These are phyloP conservation scores for Siniperca scherzeri DNA, from an alignment of 2,797 vertebrate genomes.

Conservation along the genomic window DNA sequence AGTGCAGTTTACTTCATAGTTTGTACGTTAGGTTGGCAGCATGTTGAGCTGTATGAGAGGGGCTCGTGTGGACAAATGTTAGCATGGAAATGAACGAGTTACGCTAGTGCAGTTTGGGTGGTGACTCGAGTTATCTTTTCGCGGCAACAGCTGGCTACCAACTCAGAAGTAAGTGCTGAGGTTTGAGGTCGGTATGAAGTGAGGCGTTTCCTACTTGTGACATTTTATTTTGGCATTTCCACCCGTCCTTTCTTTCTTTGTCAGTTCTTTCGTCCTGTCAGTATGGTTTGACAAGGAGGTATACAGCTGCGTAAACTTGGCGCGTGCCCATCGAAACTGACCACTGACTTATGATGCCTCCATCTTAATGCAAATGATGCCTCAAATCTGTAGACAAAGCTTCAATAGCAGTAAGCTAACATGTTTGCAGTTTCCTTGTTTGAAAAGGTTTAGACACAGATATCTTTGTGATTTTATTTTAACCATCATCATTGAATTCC, in stretches of 20 bases:
- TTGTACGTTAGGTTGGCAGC: background rate
- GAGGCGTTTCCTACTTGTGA: slow-evolving; percentile 16
- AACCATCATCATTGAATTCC: background rate
- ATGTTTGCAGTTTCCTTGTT: slow-evolving; percentile 7
- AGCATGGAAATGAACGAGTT: background rate
- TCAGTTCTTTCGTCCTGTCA: background rate
- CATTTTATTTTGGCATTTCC: background rate
- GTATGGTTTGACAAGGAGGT: background rate
- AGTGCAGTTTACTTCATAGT: background rate
- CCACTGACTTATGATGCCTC: slow-evolving; percentile 9
- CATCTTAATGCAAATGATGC: slow-evolving; percentile 27
- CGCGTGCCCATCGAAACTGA: slow-evolving; percentile 24
- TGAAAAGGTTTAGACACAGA: background rate
- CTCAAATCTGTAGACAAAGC: background rate
- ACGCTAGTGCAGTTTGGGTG: slow-evolving; percentile 30
- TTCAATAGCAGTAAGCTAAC: background rate
- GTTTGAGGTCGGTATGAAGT: slow-evolving; percentile 14
- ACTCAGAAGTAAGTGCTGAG: slow-evolving; percentile 59
- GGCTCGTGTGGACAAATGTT: background rate
- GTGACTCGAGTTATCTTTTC: slow-evolving; percentile 51
- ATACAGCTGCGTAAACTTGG: slow-evolving; percentile 54
- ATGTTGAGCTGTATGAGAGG: slow-evolving; percentile 1
- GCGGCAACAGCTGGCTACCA: slow-evolving; percentile 75
- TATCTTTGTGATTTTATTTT: background rate
- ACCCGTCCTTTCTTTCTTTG: background rate